Percentiles rank a stretch among this genome's conserved stretches.
Conservation (phyloP, 2,797 vertebrate genomes). For the Myoxocephalus aenaeus region DNA sequence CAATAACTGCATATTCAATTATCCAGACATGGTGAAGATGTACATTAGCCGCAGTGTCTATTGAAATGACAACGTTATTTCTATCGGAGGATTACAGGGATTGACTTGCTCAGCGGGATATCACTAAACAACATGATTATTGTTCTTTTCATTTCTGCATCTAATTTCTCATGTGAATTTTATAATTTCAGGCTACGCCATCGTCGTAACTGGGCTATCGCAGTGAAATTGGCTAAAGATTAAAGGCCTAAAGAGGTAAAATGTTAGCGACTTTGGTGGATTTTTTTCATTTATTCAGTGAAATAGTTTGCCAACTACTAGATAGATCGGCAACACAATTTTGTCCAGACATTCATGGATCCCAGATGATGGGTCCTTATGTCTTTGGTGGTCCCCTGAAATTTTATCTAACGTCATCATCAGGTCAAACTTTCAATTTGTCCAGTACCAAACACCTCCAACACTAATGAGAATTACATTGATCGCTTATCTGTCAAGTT, state of each 20-base stretch:
- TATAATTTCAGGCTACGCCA: background rate
- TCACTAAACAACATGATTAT: background rate
- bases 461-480: slow-evolving; percentile 6
- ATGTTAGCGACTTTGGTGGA: too few relatives aligned
- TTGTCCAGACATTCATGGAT: background rate
- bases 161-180: background rate
- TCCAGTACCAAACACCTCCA: background rate
- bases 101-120: background rate
- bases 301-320: background rate
- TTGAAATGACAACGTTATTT: background rate
- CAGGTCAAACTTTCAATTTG: background rate
- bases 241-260: background rate
- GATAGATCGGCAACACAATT: background rate
- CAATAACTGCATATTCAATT: background rate
- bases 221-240: background rate
- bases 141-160: background rate
- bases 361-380: background rate
- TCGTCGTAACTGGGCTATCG: too few relatives aligned
- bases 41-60: background rate
- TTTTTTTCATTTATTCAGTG: background rate
- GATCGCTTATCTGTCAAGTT: slow-evolving; percentile 35
- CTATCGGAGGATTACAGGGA: background rate
- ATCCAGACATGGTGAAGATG: background rate
- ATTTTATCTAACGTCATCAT: background rate
- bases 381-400: background rate